A percentile compares a stretch with the other conserved stretches of the same genome.
Conservation (phyloP, 2,888 invertebrate genomes). For the Drosophila mettleri region DNA sequence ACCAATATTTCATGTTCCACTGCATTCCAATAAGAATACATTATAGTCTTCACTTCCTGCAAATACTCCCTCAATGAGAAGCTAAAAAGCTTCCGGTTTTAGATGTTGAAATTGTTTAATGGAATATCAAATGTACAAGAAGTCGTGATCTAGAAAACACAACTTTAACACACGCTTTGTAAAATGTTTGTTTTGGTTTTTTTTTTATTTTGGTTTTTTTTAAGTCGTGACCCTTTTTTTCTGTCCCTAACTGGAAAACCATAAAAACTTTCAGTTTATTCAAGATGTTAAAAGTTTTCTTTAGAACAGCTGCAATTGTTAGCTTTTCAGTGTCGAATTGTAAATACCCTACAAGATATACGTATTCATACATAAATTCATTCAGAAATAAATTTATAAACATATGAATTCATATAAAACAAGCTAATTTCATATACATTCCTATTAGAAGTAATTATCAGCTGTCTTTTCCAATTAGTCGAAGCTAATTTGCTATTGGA, state of each 20-base stretch:
- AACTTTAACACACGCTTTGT: constrained; percentile 10
- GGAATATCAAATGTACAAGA: constrained; percentile 5
- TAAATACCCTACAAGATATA: neutral
- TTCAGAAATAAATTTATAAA: neutral
- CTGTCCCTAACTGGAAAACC: constrained; percentile 6
- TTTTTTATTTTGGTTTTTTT: neutral
- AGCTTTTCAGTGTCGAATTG: neutral
- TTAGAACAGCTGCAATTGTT: constrained; percentile 2
- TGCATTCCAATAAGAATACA: no score
- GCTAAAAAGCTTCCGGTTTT: neutral
- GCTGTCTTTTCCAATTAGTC: neutral
- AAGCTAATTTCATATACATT: no score
- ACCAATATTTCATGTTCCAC: no score
- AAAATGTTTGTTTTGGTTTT: neutral
- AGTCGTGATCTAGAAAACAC: constrained; percentile 30
- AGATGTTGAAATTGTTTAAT: neutral
- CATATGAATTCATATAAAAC: no score
- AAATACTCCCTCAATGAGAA: neutral
- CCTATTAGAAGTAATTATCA: no score
- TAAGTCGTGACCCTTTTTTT: constrained; percentile 10
- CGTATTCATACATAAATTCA: neutral
- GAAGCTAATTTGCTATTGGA: neutral
- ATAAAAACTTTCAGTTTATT: constrained; percentile 9
- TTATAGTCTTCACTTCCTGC: no score
- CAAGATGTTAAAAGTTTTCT: constrained; percentile 6